These are phyloP conservation scores for Babylonia areolata DNA, from an alignment of 1,140 invertebrate genomes.

Conservation along the genomic window DNA sequence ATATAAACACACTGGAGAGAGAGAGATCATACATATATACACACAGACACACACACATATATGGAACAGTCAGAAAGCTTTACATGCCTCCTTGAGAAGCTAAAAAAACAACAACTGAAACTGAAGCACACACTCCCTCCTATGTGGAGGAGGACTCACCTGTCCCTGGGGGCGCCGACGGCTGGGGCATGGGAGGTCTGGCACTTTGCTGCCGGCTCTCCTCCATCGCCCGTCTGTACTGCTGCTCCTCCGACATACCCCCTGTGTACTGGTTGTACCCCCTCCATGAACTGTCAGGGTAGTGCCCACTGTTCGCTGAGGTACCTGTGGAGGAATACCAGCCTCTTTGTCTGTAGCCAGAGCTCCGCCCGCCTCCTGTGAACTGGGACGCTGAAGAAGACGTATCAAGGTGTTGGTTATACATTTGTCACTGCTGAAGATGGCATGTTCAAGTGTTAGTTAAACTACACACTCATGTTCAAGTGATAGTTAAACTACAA, in stretches of 20 bases:
- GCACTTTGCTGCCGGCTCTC: conserved; percentile 47
- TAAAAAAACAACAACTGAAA: too few relatives aligned
- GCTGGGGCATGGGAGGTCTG: background rate
- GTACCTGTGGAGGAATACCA: conserved; percentile 31
- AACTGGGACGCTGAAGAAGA: background rate
- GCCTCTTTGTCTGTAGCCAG: conserved; percentile 37
- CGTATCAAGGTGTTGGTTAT: too few relatives aligned
- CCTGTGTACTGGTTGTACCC: conserved; percentile 56
- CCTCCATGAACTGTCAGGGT: background rate
- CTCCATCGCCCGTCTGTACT: conserved; percentile 54
- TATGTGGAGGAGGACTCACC: background rate
- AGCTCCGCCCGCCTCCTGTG: conserved; percentile 50
- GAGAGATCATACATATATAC: too few relatives aligned
- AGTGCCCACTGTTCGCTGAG: background rate
- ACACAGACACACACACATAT: too few relatives aligned
- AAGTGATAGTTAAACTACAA: too few relatives aligned
- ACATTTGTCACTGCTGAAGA: too few relatives aligned
- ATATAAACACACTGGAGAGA: too few relatives aligned
- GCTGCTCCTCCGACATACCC: conserved; percentile 65
- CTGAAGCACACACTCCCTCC: too few relatives aligned
- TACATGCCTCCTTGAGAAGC: too few relatives aligned
- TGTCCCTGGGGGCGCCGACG: background rate
- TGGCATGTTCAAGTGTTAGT: too few relatives aligned
- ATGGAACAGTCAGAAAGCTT: too few relatives aligned
- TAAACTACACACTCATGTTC: too few relatives aligned